Evolutionary conservation across 2,797 vertebrate species (phyloP), one percentile per base, ranked within the genome.

Genomic region (Cryptoblepharus egeriae): DNA sequence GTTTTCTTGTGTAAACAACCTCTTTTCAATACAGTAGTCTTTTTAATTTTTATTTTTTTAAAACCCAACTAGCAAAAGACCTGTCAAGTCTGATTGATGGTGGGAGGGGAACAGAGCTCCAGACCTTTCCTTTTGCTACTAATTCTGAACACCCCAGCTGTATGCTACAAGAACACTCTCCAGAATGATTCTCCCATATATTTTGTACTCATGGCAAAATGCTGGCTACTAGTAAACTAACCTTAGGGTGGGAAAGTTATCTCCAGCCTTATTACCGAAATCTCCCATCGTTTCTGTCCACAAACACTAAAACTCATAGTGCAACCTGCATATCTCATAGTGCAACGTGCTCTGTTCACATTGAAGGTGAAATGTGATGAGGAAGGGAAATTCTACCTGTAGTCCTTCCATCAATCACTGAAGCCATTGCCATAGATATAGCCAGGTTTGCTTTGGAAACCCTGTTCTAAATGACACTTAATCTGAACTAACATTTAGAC

Each of bases 1-100:
- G 90, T 92, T 93, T 94, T 94, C 92, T 90, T 95, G 90, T 93
- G 82, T 91, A 95, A 94, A 92, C 80, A 94, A 87, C 75, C 37
- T 91, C 71, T 85, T 78, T 91, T 86, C 84, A 94, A 93, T 89
- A 91, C 0, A 0, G 83, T 92, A 75, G 88, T 75, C 20, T 81
- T 67, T 83, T 63, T 55, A 13, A 55, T 3, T 55, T 74, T 24
- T 61, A 72, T n/a, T n/a, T 84, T 79, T 81, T 90, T 78, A 87
- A 85, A 89, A 81, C 87, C 89, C 82, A 69, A 80, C 60, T 11
- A 85, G 37, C 55, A 58, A 39, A 69, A 42, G 24, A 12, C 15
- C 20, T 39, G 49, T 68, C 71, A 74, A 35, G 42, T 68, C 64
- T 75, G 55, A 75, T 75, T 55, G 26, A n/a, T 74, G 32, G 20